These are phyloP conservation scores for Xenops minutus DNA, from an alignment of 2,797 vertebrate genomes.

Conservation along the genomic window DNA sequence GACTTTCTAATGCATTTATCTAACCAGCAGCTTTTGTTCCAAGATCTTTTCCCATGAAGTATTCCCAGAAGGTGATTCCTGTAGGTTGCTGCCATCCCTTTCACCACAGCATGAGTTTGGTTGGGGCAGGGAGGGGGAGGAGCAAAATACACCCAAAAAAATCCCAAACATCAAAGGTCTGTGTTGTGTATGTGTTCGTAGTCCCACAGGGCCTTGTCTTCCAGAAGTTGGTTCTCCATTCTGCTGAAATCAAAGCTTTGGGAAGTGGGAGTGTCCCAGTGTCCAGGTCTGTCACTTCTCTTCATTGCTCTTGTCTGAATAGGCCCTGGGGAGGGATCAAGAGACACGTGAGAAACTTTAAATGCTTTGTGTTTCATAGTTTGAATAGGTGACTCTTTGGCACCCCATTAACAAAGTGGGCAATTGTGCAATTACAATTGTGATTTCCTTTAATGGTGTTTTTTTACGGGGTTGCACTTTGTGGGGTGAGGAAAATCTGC, in stretches of 20 bases:
- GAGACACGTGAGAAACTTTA: background rate
- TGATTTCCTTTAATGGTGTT: background rate
- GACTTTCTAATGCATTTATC: background rate
- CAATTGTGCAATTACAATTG: background rate
- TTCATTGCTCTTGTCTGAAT: background rate
- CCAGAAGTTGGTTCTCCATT: background rate
- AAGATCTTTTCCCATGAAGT: background rate
- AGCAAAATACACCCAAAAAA: background rate
- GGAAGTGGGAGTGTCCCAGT: conserved; percentile 5
- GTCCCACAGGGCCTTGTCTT: conserved; percentile 11
- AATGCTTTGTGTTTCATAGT: background rate
- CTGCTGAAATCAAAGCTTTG: conserved; percentile 45
- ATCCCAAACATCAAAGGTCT: background rate
- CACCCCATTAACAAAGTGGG: background rate
- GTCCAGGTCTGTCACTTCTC: background rate
- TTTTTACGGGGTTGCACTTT: background rate
- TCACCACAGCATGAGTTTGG: background rate
- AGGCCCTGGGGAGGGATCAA: conserved; percentile 44
- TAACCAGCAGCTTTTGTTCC: conserved; percentile 28
- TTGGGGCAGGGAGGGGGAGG: background rate
- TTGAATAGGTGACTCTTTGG: background rate
- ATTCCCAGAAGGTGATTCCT: background rate
- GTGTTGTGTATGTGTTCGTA: conserved; percentile 3
- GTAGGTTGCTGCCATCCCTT: background rate
- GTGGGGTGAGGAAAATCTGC: background rate